A percentile compares a stretch with the other conserved stretches of the same genome.
These are phyloP conservation scores for Oreochromis tanganicae DNA, from an alignment of 2,113 vertebrate species.

Conservation along the genomic window DNA sequence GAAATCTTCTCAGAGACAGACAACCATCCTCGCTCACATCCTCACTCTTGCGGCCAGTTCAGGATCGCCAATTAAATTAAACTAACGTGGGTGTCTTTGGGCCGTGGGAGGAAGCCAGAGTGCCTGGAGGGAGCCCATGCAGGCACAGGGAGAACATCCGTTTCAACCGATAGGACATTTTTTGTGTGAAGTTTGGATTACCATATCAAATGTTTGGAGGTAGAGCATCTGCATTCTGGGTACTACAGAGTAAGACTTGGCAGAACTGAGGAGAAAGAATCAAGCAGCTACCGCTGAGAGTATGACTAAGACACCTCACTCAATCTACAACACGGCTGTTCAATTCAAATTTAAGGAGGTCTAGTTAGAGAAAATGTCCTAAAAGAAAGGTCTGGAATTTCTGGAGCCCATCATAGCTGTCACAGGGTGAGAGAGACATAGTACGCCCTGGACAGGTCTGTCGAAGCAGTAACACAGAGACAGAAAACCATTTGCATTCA, in stretches of 20 bases:
- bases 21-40: background rate
- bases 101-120: background rate
- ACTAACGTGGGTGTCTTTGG: background rate
- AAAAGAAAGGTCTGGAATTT: background rate
- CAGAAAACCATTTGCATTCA: background rate
- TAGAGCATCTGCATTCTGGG: background rate
- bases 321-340: background rate
- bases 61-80: background rate
- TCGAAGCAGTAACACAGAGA: background rate
- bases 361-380: background rate
- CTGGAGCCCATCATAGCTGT: background rate
- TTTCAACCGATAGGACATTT: background rate
- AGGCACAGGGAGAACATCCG: background rate
- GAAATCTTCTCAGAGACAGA: background rate
- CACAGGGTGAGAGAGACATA: background rate
- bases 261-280: background rate
- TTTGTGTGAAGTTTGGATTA: background rate
- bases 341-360: background rate
- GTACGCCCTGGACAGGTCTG: background rate
- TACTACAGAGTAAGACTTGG: background rate
- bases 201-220: background rate
- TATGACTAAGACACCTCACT: background rate
- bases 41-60: background rate
- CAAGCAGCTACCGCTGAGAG: background rate
- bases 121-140: background rate